Base-by-base conservation (phyloP, 2,888 invertebrate genomes). In the Ichneumon xanthorius region DNA sequence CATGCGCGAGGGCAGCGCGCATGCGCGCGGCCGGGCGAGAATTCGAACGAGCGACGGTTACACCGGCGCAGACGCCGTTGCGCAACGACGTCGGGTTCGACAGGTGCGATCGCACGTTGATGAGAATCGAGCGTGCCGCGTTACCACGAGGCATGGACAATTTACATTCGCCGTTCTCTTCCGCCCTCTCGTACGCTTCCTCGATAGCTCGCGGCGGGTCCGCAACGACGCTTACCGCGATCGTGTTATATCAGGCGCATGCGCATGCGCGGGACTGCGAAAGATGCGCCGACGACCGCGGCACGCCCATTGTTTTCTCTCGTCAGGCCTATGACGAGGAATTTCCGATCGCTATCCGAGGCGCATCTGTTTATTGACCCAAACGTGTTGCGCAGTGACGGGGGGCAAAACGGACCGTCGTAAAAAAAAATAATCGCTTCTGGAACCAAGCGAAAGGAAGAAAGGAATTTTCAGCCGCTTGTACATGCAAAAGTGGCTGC, bases 341-440 rank as follows among this genome's bases (percentile, higher is more conserved):
- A 82, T 79, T 85, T 70, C 73, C 78, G 85, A 85, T 79, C 77
- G 73, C 77, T 50, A 82, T 85, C 81, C 48, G 68, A 67, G 58
- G 75, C 55, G 61, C 30, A 45, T 58, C 53, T 58, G 53, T 81
- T 73, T 45, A 73, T 73, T 30, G 73, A 76, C 30, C 75, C 55
- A 58, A 80, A 55, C 82, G 55, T 19, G 14, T 78, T 78, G 53
- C 72, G 26, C 61, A 65, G 50, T 55, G 65, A 53, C 30, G 22
- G 33, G 40, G 55, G 26, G 22, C 58, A 2, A 58, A 0, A 58
- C 26, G 26, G 26, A 58, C 19, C 58, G 11, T 22, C 7, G 26
- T 26, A 5, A 58, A 58, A 26, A 22, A 9, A 58, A 4, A 14
- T 4, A 14, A 71, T 50, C 19, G 22, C 14, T 37, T 26, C 14